Evolutionary conservation across 2,888 invertebrate species (phyloP).

Genomic region (Aphrophora alni): DNA sequence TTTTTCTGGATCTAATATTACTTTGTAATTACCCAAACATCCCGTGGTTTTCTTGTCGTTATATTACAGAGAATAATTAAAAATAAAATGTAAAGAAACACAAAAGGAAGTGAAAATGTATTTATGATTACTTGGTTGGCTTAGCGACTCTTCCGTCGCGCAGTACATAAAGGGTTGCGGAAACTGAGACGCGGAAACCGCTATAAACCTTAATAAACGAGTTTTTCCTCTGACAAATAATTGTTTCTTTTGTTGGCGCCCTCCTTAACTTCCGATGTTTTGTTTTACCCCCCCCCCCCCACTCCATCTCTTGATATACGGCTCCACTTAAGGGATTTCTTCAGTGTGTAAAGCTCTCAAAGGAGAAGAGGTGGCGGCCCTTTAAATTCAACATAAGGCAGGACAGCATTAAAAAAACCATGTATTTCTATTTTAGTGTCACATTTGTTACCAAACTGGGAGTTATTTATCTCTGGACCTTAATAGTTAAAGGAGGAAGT

Average conservation of each 20-base stretch:
- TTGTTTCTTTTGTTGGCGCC: slow-evolving; percentile 41
- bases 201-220: slow-evolving; percentile 42
- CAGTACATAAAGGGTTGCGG: slow-evolving; percentile 38
- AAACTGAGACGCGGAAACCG: slow-evolving; percentile 34
- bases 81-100: neutral
- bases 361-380: neutral
- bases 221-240: slow-evolving; percentile 39
- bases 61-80: neutral
- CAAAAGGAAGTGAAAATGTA: slow-evolving; percentile 21
- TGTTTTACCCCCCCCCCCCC: slow-evolving; percentile 2
- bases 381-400: neutral
- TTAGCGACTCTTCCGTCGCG: neutral
- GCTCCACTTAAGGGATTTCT: slow-evolving; percentile 6
- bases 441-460: neutral
- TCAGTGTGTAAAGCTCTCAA: slow-evolving; percentile 2
- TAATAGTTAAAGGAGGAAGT: neutral
- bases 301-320: neutral
- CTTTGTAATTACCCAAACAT: neutral
- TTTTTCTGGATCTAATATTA: neutral
- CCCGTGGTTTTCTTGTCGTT: neutral
- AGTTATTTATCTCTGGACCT: neutral
- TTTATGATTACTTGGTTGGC: slow-evolving; percentile 19
- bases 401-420: neutral
- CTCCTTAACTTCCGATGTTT: slow-evolving; percentile 37
- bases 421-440: neutral